Evolutionary conservation across 2,797 vertebrate species (phyloP), one percentile per base, ranked within the genome.

Genomic region (Phalanger gymnotis): DNA sequence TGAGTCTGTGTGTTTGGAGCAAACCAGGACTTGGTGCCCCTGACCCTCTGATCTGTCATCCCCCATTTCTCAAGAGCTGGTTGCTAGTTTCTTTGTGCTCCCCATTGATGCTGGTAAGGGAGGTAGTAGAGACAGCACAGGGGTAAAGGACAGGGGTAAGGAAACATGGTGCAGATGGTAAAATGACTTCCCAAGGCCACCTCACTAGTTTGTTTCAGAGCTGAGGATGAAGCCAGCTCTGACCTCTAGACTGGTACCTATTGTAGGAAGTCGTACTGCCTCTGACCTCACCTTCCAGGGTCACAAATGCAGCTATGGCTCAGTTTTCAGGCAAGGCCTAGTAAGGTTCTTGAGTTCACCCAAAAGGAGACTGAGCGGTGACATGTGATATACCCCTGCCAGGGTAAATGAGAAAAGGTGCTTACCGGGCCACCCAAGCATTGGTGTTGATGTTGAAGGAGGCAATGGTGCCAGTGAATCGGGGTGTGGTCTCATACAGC

Each of bases 391-490:
- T 3, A 34, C 52, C 6, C 25, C 11, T 54, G 40, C 87, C 0
- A 3, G 92, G 47, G 47, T 91, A 91, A 52, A 28, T 19, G 6
- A 53, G 6, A 51, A 54, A n/a, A 92, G 90, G 11, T 31, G 93
- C 99, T 99, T 91, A 99, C 99, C 99, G 99, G 95, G 99, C 99
- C 90, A 99, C 99, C 99, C 99, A 99, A 57, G 99, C 98, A 0
- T 99, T 99, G 57, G 99, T 99, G 98, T 99, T 99, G 98, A 99
- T 99, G 98, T 99, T 99, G 98, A 99, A 99, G 47, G 99, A 99
- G 22, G 98, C 96, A 51, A 99, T 99, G 95, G 99, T 99, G 96
- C 99, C 99, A 1, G 98, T 99, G 97, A 99, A 99, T 40, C 99
- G 99, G 0, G 99, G 99, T 0, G 99, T 99, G 61, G 99, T 99